Base-by-base conservation (phyloP, 2,113 vertebrate species). In the Polypterus bichir region DNA sequence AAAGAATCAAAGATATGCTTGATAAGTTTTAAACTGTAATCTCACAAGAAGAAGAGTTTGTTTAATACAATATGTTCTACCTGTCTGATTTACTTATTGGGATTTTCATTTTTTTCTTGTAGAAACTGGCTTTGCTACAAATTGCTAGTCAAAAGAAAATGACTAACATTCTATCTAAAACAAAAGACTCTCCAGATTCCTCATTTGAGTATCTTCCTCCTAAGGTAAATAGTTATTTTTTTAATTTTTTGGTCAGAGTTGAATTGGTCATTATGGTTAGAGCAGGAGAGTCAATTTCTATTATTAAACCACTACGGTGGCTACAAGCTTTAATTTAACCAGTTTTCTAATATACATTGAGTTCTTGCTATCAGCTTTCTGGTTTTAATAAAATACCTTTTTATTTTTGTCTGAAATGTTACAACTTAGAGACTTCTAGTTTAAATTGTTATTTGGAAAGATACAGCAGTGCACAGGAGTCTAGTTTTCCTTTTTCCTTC, bases 201-300 rank as follows among this genome's bases (percentile, higher is more conserved):
- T 88, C 92, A 0, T 96, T 91, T 52, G 92, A 94, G 11, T 97
- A 92, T 5, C 1, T 94, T 66, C 95, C 92, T 62, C 89, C 89
- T 61, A 95, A 94, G 76, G 92, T 98, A 83, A 81, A 49, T 54
- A 63, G 64, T 49, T 27, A 27, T 27, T 27, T 27, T 27, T 27
- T 27, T 27, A 27, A 1, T 27, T 27, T 1, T 27, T 27, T 62
- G 4, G 54, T 51, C 4, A 5, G 1, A 5, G 7, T 47, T 3
- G 27, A 52, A 54, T 66, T 53, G 45, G 59, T 63, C n/a, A 5
- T 10, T 10, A 61, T 62, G 44, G 27, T 6, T n/a, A 10, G 6
- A 8, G 62, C 65, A 47, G n/a, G 59, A 7, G 8, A 5, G n/a
- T 59, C 5, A 58, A 9, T 62, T 60, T 5, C 44, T 51, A 49